These are phyloP conservation scores for Masnerella sp. DNA, from an alignment of 2,888 invertebrate genomes.

Conservation along the genomic window DNA sequence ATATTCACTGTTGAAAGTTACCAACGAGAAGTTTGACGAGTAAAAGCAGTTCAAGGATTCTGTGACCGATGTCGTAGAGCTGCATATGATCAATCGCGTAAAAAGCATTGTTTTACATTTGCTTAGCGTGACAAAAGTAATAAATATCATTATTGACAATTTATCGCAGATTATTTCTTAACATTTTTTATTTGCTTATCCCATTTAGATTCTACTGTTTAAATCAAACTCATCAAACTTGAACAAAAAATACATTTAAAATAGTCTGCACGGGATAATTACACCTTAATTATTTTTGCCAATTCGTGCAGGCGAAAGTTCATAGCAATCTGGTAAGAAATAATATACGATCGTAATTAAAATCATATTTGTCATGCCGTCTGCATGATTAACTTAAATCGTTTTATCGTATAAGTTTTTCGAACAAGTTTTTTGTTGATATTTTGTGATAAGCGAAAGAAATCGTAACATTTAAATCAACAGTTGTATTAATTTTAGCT, in stretches of 20 bases:
- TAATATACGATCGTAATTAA: conserved; percentile 18
- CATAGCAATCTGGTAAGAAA: conserved; percentile 11
- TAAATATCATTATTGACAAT: conserved; percentile 41
- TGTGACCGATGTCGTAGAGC: conserved; percentile 39
- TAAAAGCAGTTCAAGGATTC: conserved; percentile 54
- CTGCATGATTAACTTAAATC: conserved; percentile 29
- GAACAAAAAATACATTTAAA: too few relatives aligned
- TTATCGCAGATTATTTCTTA: conserved; percentile 18
- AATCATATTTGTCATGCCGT: conserved; percentile 30
- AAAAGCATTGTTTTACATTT: conserved; percentile 43
- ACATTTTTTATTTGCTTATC: conserved; percentile 19
- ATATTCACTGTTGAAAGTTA: conserved; percentile 34
- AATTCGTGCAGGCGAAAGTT: conserved; percentile 14
- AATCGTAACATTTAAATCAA: too few relatives aligned
- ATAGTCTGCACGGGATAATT: too few relatives aligned
- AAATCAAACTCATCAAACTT: too few relatives aligned
- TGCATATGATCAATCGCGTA: conserved; percentile 46
- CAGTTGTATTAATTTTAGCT: too few relatives aligned
- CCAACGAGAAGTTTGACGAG: conserved; percentile 51
- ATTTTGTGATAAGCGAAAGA: background rate
- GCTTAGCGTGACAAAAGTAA: conserved; percentile 40
- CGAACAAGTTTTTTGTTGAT: conserved; percentile 15
- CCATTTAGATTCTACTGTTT: too few relatives aligned
- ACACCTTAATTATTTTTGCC: background rate
- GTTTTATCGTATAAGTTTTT: conserved; percentile 18